These are phyloP conservation scores for Leucoma salicis DNA, from an alignment of 2,888 invertebrate genomes.

Conservation along the genomic window DNA sequence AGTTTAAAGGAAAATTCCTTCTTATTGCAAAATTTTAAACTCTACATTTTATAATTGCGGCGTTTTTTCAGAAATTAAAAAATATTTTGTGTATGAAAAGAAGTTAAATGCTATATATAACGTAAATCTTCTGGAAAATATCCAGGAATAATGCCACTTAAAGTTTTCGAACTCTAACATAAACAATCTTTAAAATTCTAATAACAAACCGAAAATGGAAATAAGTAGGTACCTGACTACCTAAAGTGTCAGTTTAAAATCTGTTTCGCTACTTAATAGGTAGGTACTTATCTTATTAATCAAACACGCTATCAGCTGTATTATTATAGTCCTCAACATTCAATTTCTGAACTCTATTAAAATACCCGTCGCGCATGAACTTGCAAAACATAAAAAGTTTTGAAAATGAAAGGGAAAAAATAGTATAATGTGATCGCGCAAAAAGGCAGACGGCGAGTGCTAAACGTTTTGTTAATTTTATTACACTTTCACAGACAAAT, in stretches of 20 bases:
- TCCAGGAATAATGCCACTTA: too few relatives aligned
- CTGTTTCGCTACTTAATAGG: too few relatives aligned
- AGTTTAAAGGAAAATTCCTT: too few relatives aligned
- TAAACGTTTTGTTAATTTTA: constrained; percentile 18
- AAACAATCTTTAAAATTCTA: too few relatives aligned
- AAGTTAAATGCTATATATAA: too few relatives aligned
- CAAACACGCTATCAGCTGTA: background rate
- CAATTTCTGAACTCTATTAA: constrained; percentile 1
- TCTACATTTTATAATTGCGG: too few relatives aligned
- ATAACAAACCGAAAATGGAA: too few relatives aligned
- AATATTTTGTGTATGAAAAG: too few relatives aligned
- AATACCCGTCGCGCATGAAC: constrained; percentile 30
- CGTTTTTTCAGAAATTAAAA: too few relatives aligned
- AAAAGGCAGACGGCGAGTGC: constrained; percentile 6
- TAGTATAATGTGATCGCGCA: constrained; percentile 11
- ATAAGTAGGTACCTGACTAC: background rate
- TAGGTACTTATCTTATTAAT: background rate
- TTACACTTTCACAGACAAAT: constrained; percentile 25
- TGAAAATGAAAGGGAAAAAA: constrained; percentile 1
- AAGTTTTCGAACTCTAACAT: too few relatives aligned
- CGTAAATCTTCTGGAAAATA: too few relatives aligned
- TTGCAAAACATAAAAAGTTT: constrained; percentile 5
- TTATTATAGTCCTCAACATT: constrained; percentile 1
- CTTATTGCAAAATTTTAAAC: too few relatives aligned
- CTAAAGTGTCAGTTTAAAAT: background rate